Evolutionary conservation across 2,797 vertebrate species (phyloP), one percentile per base, ranked within the genome.

Genomic region (Pipistrellus nathusii): DNA sequence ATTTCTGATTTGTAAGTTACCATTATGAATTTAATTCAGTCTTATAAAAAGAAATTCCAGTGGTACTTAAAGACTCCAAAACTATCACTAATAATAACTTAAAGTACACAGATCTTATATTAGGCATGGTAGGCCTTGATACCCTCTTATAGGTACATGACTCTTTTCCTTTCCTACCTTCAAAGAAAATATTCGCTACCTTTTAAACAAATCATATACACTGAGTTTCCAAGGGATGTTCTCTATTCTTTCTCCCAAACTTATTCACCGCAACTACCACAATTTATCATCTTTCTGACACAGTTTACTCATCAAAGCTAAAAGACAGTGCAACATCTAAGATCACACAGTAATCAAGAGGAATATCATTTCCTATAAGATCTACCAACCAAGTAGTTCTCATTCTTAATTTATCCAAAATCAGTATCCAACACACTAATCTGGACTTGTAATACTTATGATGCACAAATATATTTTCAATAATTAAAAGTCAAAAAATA

Each of bases 401-500:
- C 72, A 72, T 57, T 20, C 17, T 57, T 20, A 92, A 46, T n/a
- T 2, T 57, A 41, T 25, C 27, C 83, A 6, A 94, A 71, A 85
- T 69, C 44, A 83, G 14, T 23, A 78, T 69, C 72, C 32, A 86
- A 66, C 18, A 73, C 17, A 93, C 51, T 86, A 72, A 35, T 59
- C 64, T 68, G 68, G n/a, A 35, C 8, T 91, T 85, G 0, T 35
- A 76, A 23, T 94, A 93, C 59, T 89, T 91, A 77, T 10, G 15
- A 92, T 15, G 11, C 25, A 89, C 17, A 94, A 53, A 91, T 46
- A 68, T 6, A 92, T 62, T 82, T 75, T 85, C 7, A 93, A 30
- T 93, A 84, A 72, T 68, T 85, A 66, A 96, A 96, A 94, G 23
- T 55, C 8, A 95, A 95, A 83, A 3, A n/a, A 62, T 73, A 98